A percentile compares a stretch with the other conserved stretches of the same genome.
phyloP scores from a whole-genome alignment of 2,888 invertebrate species.

The Nomada flava region DNA sequence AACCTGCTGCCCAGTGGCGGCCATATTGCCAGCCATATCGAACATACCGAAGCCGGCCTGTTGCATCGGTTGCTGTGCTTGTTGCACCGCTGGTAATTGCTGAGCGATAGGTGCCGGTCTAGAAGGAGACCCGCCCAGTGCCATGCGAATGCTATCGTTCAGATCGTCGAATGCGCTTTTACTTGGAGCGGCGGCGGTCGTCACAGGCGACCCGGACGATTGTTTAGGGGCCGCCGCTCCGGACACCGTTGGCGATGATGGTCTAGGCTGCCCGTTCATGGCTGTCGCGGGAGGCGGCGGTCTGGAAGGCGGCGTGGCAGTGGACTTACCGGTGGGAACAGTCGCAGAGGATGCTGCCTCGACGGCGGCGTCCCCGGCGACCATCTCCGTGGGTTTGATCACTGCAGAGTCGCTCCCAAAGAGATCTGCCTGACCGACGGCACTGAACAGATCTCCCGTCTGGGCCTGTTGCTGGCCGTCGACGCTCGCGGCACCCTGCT shows the following conservation, averaged over 20 bases:
- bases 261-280: conserved; percentile 80
- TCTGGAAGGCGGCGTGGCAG: conserved; percentile 84
- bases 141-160: conserved; percentile 89
- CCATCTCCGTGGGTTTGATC: conserved; percentile 74
- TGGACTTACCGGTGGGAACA: conserved; percentile 77
- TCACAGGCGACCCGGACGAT: conserved; percentile 84
- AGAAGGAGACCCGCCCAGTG: conserved; percentile 88
- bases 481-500: conserved; percentile 43
- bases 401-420: conserved; percentile 82
- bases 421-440: conserved; percentile 81
- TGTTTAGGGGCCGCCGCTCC: conserved; percentile 83
- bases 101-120: conserved; percentile 75
- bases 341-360: conserved; percentile 73
- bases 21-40: conserved; percentile 73
- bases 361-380: conserved; percentile 74
- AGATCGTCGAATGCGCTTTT: conserved; percentile 89
- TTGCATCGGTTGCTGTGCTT: conserved; percentile 67
- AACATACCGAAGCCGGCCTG: conserved; percentile 75
- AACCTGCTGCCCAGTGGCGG: conserved; percentile 73
- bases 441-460: conserved; percentile 81
- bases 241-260: conserved; percentile 82
- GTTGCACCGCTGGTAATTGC: conserved; percentile 64
- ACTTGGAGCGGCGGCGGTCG: conserved; percentile 84
- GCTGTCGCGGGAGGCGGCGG: conserved; percentile 83
- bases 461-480: conserved; percentile 63